Evolutionary conservation across 2,797 vertebrate genomes (phyloP).

Genomic region (Scolopax rusticola): DNA sequence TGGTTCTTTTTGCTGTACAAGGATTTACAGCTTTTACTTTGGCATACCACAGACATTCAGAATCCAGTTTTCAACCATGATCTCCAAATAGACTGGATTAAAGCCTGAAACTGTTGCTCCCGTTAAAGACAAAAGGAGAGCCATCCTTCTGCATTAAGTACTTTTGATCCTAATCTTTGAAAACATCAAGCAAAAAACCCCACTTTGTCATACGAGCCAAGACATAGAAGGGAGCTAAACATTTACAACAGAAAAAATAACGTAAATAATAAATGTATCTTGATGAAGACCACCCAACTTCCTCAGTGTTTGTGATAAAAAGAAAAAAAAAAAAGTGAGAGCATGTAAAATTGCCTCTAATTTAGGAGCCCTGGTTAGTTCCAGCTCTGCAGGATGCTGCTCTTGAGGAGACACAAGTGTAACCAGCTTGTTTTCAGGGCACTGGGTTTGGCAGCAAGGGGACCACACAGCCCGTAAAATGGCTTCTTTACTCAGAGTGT

Average conservation of each 20-base stretch:
- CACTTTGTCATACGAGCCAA: neutral
- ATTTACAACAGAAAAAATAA: neutral
- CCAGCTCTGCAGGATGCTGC: neutral
- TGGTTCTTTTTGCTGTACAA: neutral
- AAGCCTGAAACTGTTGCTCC: conserved; percentile 18
- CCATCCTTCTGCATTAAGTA: neutral
- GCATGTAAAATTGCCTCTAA: neutral
- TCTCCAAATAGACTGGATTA: neutral
- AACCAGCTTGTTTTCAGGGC: neutral
- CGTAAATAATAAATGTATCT: neutral
- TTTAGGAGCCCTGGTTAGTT: neutral
- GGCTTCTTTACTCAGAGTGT: neutral
- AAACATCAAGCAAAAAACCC: neutral
- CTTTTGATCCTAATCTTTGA: conserved; percentile 1
- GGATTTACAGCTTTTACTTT: conserved; percentile 11
- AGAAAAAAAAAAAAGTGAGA: neutral
- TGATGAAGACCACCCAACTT: neutral
- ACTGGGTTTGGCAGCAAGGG: neutral
- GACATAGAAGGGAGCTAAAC: neutral
- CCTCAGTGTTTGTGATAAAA: neutral
- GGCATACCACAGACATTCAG: neutral
- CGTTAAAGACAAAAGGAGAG: neutral
- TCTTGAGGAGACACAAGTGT: neutral
- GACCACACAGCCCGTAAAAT: accelerated
- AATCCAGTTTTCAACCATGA: conserved; percentile 1